Percentiles rank a stretch among this genome's conserved stretches.
These are phyloP conservation scores for Colletes collaris DNA, from an alignment of 2,888 invertebrate genomes.

Conservation along the genomic window DNA sequence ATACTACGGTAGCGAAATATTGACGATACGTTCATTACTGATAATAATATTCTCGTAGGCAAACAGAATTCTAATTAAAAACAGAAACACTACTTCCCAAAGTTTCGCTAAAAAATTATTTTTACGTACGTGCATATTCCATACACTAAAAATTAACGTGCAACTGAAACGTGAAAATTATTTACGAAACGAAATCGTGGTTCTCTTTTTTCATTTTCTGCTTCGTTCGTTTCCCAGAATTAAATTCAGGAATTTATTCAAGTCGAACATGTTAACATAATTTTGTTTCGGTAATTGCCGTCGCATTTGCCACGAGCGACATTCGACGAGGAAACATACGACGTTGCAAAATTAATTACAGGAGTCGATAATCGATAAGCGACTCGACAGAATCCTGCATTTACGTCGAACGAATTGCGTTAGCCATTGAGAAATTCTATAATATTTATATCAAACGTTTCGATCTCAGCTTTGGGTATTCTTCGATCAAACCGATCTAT, in stretches of 20 bases:
- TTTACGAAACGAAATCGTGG: background rate
- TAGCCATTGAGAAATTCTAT: no score
- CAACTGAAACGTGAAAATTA: no score
- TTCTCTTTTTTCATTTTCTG: background rate
- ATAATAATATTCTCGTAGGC: background rate
- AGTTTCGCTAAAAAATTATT: no score
- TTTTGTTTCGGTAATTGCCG: constrained; percentile 19
- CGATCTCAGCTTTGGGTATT: background rate
- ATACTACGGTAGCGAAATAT: no score
- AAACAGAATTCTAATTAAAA: background rate
- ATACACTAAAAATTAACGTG: no score
- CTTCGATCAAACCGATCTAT: background rate
- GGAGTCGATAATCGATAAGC: constrained; percentile 25
- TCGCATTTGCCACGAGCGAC: constrained; percentile 12
- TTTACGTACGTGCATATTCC: no score
- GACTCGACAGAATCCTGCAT: no score
- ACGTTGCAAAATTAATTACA: constrained; percentile 30
- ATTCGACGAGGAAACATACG: background rate
- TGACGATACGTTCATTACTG: no score
- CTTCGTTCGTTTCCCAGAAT: background rate
- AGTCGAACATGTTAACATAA: background rate
- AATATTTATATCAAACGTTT: no score
- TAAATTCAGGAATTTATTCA: background rate
- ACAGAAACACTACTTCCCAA: background rate
- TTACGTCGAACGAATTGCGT: no score